phyloP scores from a whole-genome alignment of 1,140 invertebrate species.

The Megathymus violae region DNA sequence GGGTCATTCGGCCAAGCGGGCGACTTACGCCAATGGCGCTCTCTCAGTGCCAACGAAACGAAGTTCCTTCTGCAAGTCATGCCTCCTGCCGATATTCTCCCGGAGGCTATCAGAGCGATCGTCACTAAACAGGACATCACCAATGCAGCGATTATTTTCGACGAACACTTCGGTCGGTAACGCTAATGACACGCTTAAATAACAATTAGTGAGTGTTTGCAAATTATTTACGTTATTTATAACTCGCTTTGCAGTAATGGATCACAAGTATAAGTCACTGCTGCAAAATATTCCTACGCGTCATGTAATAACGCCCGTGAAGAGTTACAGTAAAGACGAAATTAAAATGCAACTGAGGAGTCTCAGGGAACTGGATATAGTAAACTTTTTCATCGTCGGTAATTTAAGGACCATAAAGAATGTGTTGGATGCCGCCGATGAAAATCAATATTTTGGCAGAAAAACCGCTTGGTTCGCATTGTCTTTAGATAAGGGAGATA shows the following conservation, averaged over 20 bases:
- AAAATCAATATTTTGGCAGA: slow-evolving; percentile 81
- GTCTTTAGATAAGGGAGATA: slow-evolving; percentile 87
- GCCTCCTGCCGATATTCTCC: slow-evolving; percentile 92
- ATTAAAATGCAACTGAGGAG: slow-evolving; percentile 87
- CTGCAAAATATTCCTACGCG: slow-evolving; percentile 94
- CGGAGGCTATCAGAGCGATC: slow-evolving; percentile 91
- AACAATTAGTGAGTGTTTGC: slow-evolving; percentile 30
- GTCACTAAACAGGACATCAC: slow-evolving; percentile 92
- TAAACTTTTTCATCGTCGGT: slow-evolving; percentile 94
- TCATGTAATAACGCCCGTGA: slow-evolving; percentile 90
- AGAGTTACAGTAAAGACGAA: slow-evolving; percentile 76
- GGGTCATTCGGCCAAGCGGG: slow-evolving; percentile 92
- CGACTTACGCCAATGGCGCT: slow-evolving; percentile 91
- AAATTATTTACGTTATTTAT: slow-evolving; percentile 35
- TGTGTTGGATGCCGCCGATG: slow-evolving; percentile 86
- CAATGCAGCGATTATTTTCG: slow-evolving; percentile 95
- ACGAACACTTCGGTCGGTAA: slow-evolving; percentile 90
- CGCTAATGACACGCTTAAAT: slow-evolving; percentile 5
- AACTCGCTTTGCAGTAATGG: slow-evolving; percentile 87
- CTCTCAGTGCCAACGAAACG: slow-evolving; percentile 87
- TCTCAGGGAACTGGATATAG: slow-evolving; percentile 91
- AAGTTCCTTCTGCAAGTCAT: slow-evolving; percentile 90
- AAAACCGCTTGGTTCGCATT: slow-evolving; percentile 85
- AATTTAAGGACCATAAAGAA: slow-evolving; percentile 87
- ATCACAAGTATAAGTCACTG: slow-evolving; percentile 95